Evolutionary conservation across 1,140 invertebrate species (phyloP).

Genomic region (Magallana gigas): DNA sequence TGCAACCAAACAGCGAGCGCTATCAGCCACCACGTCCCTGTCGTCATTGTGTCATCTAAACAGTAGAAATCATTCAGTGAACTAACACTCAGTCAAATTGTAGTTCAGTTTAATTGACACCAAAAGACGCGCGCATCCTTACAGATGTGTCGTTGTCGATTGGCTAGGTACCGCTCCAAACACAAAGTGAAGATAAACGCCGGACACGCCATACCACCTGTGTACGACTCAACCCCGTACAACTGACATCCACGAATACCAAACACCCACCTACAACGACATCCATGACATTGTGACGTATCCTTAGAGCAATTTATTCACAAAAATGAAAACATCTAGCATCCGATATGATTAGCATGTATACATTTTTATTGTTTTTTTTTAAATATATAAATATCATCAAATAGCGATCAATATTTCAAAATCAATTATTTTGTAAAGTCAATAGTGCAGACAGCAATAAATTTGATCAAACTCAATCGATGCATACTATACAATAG

Average conservation of each 20-base stretch:
- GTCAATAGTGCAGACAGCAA: too few species aligned
- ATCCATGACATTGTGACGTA: not conserved
- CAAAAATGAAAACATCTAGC: too few species aligned
- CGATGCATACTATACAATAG: too few species aligned
- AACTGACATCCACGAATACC: constrained; percentile 75
- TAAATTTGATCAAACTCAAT: too few species aligned
- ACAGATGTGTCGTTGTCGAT: constrained; percentile 57
- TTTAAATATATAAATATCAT: too few species aligned
- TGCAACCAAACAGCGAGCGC: constrained; percentile 55
- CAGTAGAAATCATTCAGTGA: constrained; percentile 13
- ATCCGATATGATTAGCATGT: too few species aligned
- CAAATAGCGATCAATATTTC: too few species aligned
- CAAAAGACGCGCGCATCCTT: constrained; percentile 42
- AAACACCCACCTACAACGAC: constrained; percentile 76
- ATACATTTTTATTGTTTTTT: too few species aligned
- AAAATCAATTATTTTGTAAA: too few species aligned
- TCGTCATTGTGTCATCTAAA: constrained; percentile 49
- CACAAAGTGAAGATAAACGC: constrained; percentile 75
- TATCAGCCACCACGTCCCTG: constrained; percentile 54
- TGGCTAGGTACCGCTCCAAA: constrained; percentile 75
- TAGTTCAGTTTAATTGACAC: too few species aligned
- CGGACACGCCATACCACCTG: constrained; percentile 76
- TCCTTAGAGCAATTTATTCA: too few species aligned
- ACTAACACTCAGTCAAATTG: not conserved
- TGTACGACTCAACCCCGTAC: constrained; percentile 78